phyloP scores from a whole-genome alignment of 92 coral and sea anemone genomes.

The Hydrozoanthus gracilis region DNA sequence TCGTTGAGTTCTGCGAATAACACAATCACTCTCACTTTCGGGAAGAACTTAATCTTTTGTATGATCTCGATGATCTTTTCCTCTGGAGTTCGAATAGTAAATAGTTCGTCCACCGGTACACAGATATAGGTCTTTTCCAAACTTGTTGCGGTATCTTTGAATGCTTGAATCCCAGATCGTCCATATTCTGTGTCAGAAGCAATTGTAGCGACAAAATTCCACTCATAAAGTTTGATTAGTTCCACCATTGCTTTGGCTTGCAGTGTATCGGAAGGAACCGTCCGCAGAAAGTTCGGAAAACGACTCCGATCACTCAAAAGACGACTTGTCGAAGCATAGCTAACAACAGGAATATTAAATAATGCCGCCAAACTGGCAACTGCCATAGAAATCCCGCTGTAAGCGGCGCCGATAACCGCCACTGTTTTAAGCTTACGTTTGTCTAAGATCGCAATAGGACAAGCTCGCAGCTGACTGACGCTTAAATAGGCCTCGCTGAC shows the following conservation, averaged over 20 bases:
- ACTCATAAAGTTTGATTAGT: constrained; percentile 58
- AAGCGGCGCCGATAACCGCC: constrained; percentile 84
- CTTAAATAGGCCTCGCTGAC: constrained; percentile 59
- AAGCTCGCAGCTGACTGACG: neutral
- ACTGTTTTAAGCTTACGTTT: constrained; percentile 47
- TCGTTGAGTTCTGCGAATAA: constrained; percentile 79
- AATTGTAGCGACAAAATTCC: constrained; percentile 73
- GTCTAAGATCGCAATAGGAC: neutral
- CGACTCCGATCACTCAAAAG: constrained; percentile 75
- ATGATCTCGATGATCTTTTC: constrained; percentile 47
- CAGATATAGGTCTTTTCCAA: constrained; percentile 51
- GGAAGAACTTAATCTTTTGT: constrained; percentile 48
- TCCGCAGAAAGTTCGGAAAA: constrained; percentile 78
- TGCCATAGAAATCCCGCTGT: constrained; percentile 86
- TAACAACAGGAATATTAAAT: constrained; percentile 84
- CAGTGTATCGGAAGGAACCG: constrained; percentile 82
- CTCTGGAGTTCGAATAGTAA: constrained; percentile 68
- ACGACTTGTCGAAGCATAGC: constrained; percentile 93
- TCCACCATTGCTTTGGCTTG: constrained; percentile 78
- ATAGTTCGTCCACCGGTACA: constrained; percentile 69
- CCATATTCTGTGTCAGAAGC: constrained; percentile 88
- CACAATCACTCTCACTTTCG: constrained; percentile 73
- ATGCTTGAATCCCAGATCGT: constrained; percentile 79
- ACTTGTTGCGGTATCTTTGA: constrained; percentile 57
- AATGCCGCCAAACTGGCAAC: constrained; percentile 78